Conservation (phyloP, 2,113 vertebrate genomes). For the Castor canadensis region DNA sequence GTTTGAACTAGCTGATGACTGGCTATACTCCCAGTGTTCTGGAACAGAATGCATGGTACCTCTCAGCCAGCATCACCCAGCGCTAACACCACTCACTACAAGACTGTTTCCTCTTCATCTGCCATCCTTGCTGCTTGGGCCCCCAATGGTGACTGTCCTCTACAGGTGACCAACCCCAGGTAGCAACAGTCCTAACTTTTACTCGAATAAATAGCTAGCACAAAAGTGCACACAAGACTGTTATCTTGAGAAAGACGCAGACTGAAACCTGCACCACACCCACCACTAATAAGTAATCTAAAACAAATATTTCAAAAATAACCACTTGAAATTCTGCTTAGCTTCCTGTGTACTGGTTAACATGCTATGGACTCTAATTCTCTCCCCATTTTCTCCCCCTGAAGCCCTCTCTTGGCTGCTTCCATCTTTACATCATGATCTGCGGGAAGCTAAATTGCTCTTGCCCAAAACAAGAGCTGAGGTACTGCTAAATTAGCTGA, state of each 20-base stretch:
- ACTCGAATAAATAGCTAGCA: background rate
- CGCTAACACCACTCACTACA: background rate
- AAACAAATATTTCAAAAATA: constrained; percentile 41
- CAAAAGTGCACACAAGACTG: background rate
- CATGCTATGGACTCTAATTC: background rate
- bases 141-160: background rate
- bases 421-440: background rate
- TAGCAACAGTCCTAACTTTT: background rate
- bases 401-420: background rate
- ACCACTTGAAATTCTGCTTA: background rate
- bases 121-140: background rate
- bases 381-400: background rate
- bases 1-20: background rate
- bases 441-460: constrained; percentile 4
- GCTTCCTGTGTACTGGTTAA: background rate
- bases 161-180: background rate
- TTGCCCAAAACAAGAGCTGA: background rate
- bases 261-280: background rate
- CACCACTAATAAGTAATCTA: background rate
- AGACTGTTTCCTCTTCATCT: background rate
- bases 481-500: background rate
- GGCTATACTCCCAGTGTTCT: background rate
- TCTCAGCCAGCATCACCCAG: background rate
- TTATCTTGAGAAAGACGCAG: background rate
- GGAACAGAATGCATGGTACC: background rate